phyloP scores from a whole-genome alignment of 2,113 vertebrate species.

The Dicrurus megarhynchus region DNA sequence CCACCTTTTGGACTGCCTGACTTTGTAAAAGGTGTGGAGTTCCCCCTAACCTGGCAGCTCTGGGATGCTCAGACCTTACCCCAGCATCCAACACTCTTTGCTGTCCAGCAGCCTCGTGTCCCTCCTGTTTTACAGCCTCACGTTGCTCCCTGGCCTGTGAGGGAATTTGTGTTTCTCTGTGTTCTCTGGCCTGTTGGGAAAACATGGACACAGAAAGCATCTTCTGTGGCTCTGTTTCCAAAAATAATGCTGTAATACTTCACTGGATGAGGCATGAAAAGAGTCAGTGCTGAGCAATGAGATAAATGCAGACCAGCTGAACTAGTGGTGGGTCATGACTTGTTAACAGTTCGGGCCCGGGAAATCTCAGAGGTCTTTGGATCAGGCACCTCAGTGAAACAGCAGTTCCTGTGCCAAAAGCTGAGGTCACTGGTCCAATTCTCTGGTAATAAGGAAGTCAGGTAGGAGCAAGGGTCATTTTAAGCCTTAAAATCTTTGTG shows the following conservation, averaged over 20 bases:
- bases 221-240: background rate
- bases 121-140: background rate
- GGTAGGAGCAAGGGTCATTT: conserved; percentile 1
- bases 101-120: background rate
- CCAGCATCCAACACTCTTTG: background rate
- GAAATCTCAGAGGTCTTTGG: background rate
- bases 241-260: background rate
- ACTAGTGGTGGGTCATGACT: background rate
- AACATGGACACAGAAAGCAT: background rate
- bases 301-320: background rate
- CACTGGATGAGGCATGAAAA: background rate
- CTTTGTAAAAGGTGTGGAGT: background rate
- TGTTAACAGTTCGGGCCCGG: rapidly evolving
- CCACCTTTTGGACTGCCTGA: background rate
- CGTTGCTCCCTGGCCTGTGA: background rate
- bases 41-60: background rate
- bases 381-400: background rate
- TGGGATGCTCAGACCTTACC: background rate
- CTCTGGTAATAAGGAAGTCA: conserved; percentile 18
- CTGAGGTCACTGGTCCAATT: background rate
- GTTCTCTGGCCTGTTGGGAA: background rate
- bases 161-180: background rate
- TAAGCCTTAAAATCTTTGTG: background rate
- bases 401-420: background rate
- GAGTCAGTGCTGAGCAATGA: background rate